Percentiles rank a stretch among this genome's conserved stretches.
Evolutionary conservation across 2,113 vertebrate species (phyloP).

Genomic region (Tragelaphus strepsiceros): DNA sequence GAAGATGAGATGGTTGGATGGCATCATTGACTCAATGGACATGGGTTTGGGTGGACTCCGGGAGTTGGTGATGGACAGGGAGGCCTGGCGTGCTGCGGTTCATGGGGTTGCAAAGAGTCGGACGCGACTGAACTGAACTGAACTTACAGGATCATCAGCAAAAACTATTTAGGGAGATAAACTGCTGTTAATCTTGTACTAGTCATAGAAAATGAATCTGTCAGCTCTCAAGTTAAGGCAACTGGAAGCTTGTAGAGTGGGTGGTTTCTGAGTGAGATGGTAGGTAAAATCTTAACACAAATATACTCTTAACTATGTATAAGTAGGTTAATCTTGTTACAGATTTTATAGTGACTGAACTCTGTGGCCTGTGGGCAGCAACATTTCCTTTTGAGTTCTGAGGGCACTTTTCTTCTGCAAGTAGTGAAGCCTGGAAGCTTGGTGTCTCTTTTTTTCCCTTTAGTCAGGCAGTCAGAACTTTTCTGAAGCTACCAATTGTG

Average conservation of each 20-base stretch:
- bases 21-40: background rate
- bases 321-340: background rate
- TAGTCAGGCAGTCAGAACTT: background rate
- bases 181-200: background rate
- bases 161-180: slow-evolving; percentile 8
- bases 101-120: background rate
- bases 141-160: background rate
- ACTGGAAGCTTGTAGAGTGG: background rate
- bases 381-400: background rate
- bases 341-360: background rate
- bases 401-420: background rate
- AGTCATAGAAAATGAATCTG: background rate
- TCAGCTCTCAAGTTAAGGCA: slow-evolving; percentile 9
- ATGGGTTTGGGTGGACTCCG: background rate
- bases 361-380: background rate
- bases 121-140: background rate
- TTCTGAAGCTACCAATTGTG: background rate
- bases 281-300: background rate
- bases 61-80: background rate
- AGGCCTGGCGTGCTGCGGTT: background rate
- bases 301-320: background rate
- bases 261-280: slow-evolving; percentile 19
- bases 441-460: background rate
- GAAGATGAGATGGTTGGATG: background rate
- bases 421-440: background rate